Evolutionary conservation across 1,140 invertebrate species (phyloP).

Genomic region (Megathymus violae): DNA sequence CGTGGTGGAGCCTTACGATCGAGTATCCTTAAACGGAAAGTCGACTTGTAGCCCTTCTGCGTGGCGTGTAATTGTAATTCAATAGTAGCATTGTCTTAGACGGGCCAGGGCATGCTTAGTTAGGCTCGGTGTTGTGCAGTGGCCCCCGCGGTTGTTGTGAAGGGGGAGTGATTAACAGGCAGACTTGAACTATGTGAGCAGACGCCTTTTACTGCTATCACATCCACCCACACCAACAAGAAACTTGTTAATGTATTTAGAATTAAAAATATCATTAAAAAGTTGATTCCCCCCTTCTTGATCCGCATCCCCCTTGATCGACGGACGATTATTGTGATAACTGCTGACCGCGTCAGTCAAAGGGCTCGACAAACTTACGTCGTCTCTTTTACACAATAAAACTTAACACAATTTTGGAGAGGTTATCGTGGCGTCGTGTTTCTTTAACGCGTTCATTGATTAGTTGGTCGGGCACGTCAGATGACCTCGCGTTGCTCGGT

Average conservation of each 20-base stretch:
- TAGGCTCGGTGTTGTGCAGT: slow-evolving; percentile 23
- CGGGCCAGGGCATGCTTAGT: slow-evolving; percentile 12
- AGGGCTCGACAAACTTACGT: too few relatives aligned
- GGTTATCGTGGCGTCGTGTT: slow-evolving; percentile 40
- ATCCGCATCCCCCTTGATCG: too few relatives aligned
- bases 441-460: slow-evolving; percentile 46
- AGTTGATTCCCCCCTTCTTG: too few relatives aligned
- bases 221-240: too few relatives aligned
- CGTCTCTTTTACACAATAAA: background rate
- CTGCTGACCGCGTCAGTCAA: too few relatives aligned
- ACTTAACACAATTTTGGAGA: slow-evolving; percentile 39
- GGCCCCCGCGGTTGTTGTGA: slow-evolving; percentile 7
- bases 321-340: too few relatives aligned
- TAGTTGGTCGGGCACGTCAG: slow-evolving; percentile 16
- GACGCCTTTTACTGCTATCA: slow-evolving; percentile 4
- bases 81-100: slow-evolving; percentile 32
- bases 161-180: slow-evolving; percentile 22
- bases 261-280: too few relatives aligned
- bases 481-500: slow-evolving; percentile 2
- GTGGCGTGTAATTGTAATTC: slow-evolving; percentile 40
- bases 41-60: slow-evolving; percentile 29
- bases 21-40: slow-evolving; percentile 50
- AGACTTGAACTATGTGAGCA: slow-evolving; percentile 10
- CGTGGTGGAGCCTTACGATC: slow-evolving; percentile 32
- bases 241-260: background rate